A percentile compares a stretch with the other conserved stretches of the same genome.
These are phyloP conservation scores for Malaclemys terrapin DNA, from an alignment of 2,113 vertebrate genomes.

Conservation along the genomic window DNA sequence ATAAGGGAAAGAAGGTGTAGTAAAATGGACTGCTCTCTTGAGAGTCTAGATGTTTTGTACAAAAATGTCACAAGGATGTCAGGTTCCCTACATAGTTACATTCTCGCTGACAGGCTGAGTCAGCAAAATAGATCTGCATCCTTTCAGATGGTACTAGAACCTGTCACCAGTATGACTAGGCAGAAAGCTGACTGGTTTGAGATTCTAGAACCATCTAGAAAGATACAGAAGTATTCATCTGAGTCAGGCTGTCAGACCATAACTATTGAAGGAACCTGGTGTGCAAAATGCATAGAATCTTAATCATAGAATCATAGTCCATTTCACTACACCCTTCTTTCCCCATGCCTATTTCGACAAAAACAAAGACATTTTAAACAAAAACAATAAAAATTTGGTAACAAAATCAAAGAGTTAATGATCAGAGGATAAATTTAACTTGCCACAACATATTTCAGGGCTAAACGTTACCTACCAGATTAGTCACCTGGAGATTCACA, in stretches of 20 bases:
- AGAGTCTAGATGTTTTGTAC: background rate
- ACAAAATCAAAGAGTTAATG: background rate
- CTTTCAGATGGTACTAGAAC: background rate
- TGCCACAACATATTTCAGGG: background rate
- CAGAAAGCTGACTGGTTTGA: background rate
- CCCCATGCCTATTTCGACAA: background rate
- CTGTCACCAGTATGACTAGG: background rate
- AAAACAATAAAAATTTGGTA: background rate
- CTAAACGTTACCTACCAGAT: background rate
- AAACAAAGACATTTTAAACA: background rate
- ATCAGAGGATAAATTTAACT: background rate
- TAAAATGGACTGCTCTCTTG: background rate
- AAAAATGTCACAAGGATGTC: background rate
- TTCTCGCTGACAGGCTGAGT: background rate
- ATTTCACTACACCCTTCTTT: background rate
- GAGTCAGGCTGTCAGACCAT: background rate
- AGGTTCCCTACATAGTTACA: background rate
- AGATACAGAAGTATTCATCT: background rate
- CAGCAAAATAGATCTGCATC: background rate
- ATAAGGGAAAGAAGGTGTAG: background rate
- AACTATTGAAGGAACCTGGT: background rate
- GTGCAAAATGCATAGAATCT: background rate
- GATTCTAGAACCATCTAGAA: background rate
- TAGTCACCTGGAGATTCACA: background rate
- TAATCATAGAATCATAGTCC: background rate